Evolutionary conservation across 2,113 vertebrate genomes (phyloP).

Genomic region (Petroica traversi): DNA sequence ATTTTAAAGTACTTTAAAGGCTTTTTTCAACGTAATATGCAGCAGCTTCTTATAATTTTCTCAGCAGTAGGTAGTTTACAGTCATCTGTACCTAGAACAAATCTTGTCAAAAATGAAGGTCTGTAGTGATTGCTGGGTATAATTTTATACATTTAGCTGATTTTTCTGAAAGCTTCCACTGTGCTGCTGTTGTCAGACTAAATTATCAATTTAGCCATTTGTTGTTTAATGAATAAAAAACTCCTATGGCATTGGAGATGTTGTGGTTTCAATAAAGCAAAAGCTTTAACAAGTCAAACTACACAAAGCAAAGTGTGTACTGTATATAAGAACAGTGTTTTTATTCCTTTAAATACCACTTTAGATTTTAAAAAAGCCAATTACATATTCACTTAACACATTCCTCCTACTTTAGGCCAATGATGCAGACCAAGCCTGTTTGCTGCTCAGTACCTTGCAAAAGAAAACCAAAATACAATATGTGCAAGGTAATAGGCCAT

Average conservation of each 20-base stretch:
- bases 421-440: slow-evolving; percentile 58
- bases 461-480: slow-evolving; percentile 53
- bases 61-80: slow-evolving; percentile 48
- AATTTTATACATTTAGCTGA: slow-evolving; percentile 68
- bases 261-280: slow-evolving; percentile 60
- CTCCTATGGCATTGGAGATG: slow-evolving; percentile 46
- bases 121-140: slow-evolving; percentile 61
- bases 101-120: slow-evolving; percentile 67
- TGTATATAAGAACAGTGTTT: slow-evolving; percentile 35
- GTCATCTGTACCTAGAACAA: slow-evolving; percentile 64
- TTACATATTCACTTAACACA: slow-evolving; percentile 56
- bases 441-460: slow-evolving; percentile 43
- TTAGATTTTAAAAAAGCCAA: background rate
- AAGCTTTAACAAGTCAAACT: slow-evolving; percentile 47
- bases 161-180: slow-evolving; percentile 66
- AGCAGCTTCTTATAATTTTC: slow-evolving; percentile 68
- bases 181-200: slow-evolving; percentile 58
- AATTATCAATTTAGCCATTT: slow-evolving; percentile 72
- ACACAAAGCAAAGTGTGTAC: slow-evolving; percentile 60
- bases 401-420: slow-evolving; percentile 40
- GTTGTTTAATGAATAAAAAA: slow-evolving; percentile 66
- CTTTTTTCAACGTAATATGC: slow-evolving; percentile 37
- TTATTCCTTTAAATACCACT: slow-evolving; percentile 57
- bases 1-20: slow-evolving; percentile 36
- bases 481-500: slow-evolving; percentile 68